Conservation (phyloP, 2,113 vertebrate species). For the Triplophysa tibetana region DNA sequence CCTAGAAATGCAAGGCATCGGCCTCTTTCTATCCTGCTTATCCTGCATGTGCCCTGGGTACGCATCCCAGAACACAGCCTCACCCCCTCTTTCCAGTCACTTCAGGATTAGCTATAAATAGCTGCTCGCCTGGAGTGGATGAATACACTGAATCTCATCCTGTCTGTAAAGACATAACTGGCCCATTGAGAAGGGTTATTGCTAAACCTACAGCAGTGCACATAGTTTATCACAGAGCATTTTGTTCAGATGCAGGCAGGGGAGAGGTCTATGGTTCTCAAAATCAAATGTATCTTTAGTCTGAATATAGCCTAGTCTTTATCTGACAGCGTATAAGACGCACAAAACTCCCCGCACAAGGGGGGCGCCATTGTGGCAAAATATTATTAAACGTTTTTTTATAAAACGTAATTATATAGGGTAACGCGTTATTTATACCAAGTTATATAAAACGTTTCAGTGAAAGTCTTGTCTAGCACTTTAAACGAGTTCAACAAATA, state of each 20-base stretch:
- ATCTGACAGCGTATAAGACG: background rate
- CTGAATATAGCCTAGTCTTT: background rate
- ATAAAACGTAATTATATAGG: too few species aligned
- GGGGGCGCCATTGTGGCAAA: too few species aligned
- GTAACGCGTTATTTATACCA: too few species aligned
- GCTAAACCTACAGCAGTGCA: slow-evolving; percentile 15
- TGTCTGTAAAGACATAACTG: slow-evolving; percentile 27
- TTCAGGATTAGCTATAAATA: slow-evolving; percentile 56
- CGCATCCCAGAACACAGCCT: slow-evolving; percentile 13
- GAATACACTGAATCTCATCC: slow-evolving; percentile 35
- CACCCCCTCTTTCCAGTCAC: slow-evolving; percentile 27
- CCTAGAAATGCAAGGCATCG: background rate
- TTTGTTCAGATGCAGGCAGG: too few species aligned
- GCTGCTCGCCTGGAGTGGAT: slow-evolving; percentile 34
- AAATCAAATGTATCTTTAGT: background rate
- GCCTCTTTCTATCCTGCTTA: slow-evolving; percentile 5
- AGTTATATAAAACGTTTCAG: too few species aligned
- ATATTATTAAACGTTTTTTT: too few species aligned
- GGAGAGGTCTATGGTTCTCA: background rate
- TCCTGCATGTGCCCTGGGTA: slow-evolving; percentile 1
- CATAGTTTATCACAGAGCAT: background rate
- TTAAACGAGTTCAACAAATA: too few species aligned
- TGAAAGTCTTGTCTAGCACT: too few species aligned
- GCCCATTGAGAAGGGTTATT: slow-evolving; percentile 14
- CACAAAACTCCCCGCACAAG: background rate